phyloP scores from a whole-genome alignment of 1,140 invertebrate species.

The Acromyrmex heyeri region DNA sequence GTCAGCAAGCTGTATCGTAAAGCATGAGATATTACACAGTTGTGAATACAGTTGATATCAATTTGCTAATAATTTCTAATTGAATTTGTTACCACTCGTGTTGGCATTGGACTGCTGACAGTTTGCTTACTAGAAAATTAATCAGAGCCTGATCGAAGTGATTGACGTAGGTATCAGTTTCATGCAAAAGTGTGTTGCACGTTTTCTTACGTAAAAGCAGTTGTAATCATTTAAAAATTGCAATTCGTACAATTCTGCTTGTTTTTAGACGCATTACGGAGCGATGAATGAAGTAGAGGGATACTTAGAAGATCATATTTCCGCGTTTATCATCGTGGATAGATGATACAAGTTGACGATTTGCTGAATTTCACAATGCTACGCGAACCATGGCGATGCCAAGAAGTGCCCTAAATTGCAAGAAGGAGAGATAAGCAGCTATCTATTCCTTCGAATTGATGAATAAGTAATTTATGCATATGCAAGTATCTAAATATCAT shows the following conservation, averaged over 20 bases:
- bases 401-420: constrained; percentile 18
- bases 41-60: background rate
- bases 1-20: background rate
- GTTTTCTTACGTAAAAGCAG: background rate
- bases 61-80: background rate
- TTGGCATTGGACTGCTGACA: background rate
- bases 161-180: background rate
- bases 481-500: background rate
- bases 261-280: background rate
- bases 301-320: constrained; percentile 26
- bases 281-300: constrained; percentile 12
- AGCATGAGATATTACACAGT: background rate
- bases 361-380: constrained; percentile 42
- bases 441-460: constrained; percentile 20
- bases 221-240: background rate
- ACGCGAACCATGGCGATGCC: background rate
- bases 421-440: constrained; percentile 3
- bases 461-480: background rate
- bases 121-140: background rate
- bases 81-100: background rate
- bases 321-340: constrained; percentile 19
- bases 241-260: background rate
- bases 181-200: background rate
- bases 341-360: constrained; percentile 34
- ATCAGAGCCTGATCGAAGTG: background rate